phyloP scores from a whole-genome alignment of 1,140 invertebrate species.

The Latrodectus geometricus region DNA sequence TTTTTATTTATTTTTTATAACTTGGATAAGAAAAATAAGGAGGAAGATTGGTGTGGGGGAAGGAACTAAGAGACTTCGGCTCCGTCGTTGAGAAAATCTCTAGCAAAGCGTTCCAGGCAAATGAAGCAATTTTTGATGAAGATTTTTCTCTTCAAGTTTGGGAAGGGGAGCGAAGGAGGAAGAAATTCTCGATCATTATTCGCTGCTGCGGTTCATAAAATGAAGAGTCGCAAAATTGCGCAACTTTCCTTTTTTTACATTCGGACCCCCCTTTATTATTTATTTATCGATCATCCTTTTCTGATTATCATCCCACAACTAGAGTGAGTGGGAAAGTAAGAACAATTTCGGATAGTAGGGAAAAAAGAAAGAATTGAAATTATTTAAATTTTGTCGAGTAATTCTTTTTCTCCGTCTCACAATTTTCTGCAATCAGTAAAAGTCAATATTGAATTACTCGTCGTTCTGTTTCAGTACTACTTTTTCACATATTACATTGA shows the following conservation, averaged over 20 bases:
- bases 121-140: constrained; percentile 58
- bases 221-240: constrained; percentile 52
- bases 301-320: constrained; percentile 24
- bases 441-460: constrained; percentile 29
- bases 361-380: constrained; percentile 41
- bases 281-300: constrained; percentile 32
- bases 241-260: not conserved
- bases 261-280: constrained; percentile 5
- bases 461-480: not conserved
- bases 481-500: not conserved
- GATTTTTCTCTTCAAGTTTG: constrained; percentile 11
- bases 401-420: constrained; percentile 11
- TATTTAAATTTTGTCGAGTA: constrained; percentile 47
- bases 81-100: constrained; percentile 31
- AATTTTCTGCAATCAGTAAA: constrained; percentile 27
- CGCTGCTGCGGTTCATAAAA: constrained; percentile 46
- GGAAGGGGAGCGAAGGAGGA: not conserved
- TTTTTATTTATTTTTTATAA: constrained; percentile 1
- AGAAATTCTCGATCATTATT: constrained; percentile 35
- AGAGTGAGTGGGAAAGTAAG: constrained; percentile 5
- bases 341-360: not conserved
- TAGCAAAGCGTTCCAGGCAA: constrained; percentile 52
- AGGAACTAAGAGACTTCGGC: not conserved
- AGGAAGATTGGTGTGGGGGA: not conserved
- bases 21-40: not conserved